Conservation (phyloP, 2,888 invertebrate genomes). For the Bedellia somnulentella region DNA sequence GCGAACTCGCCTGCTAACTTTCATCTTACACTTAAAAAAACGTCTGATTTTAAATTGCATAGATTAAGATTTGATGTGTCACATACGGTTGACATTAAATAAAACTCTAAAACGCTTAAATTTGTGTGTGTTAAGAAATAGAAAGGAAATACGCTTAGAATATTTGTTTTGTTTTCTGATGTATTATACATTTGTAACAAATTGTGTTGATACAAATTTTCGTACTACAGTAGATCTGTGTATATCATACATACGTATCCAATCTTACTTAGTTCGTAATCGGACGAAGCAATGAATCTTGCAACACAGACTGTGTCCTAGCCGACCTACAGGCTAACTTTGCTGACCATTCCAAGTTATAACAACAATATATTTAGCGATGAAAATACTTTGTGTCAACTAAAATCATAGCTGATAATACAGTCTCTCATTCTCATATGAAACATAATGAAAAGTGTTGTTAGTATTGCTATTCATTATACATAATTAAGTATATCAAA, state of each 20-base stretch:
- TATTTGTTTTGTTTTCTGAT: slow-evolving; percentile 41
- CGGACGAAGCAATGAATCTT: slow-evolving; percentile 21
- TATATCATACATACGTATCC: slow-evolving; percentile 27
- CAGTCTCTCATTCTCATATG: too few relatives aligned
- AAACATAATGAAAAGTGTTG: too few relatives aligned
- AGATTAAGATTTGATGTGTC: slow-evolving; percentile 22
- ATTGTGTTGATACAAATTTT: slow-evolving; percentile 48
- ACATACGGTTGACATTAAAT: too few relatives aligned
- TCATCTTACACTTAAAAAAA: too few relatives aligned
- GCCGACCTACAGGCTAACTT: too few relatives aligned
- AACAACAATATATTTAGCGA: too few relatives aligned
- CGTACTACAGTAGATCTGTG: slow-evolving; percentile 56
- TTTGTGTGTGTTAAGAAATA: slow-evolving; percentile 45
- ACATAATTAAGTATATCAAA: too few relatives aligned
- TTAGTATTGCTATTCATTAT: too few relatives aligned
- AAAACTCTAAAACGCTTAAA: slow-evolving; percentile 42
- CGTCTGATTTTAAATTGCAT: slow-evolving; percentile 27
- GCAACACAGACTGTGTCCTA: too few relatives aligned
- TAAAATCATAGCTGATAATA: too few relatives aligned
- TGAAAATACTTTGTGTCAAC: too few relatives aligned
- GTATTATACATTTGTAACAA: slow-evolving; percentile 39
- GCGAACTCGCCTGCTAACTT: slow-evolving; percentile 25
- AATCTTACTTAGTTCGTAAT: slow-evolving; percentile 37
- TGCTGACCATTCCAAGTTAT: too few relatives aligned
- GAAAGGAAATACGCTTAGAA: slow-evolving; percentile 49